Conservation (phyloP, 2,888 invertebrate genomes). For the Endotricha flammealis region DNA sequence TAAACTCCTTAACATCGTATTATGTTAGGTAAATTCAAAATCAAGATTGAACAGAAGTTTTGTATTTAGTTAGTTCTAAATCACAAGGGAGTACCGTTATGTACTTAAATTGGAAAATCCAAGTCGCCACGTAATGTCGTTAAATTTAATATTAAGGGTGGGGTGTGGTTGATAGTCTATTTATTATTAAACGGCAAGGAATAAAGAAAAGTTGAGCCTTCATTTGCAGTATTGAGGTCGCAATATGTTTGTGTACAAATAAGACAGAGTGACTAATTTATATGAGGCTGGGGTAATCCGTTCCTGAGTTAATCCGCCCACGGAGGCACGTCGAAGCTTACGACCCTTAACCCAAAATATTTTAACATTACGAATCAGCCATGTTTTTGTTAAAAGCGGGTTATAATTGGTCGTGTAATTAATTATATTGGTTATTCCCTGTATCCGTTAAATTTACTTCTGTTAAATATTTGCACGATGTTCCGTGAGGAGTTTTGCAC, state of each 20-base stretch:
- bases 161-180: neutral
- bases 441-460: neutral
- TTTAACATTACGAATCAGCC: neutral
- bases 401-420: neutral
- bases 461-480: neutral
- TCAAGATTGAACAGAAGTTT: no score
- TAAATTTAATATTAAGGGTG: neutral
- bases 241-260: slow-evolving; percentile 15
- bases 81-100: no score
- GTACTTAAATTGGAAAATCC: no score
- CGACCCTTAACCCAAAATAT: neutral
- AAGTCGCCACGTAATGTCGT: no score
- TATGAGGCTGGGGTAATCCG: slow-evolving; percentile 13
- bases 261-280: slow-evolving; percentile 16
- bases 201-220: slow-evolving; percentile 3
- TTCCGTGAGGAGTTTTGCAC: no score
- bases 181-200: slow-evolving; percentile 4
- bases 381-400: neutral
- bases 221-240: slow-evolving; percentile 3
- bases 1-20: no score
- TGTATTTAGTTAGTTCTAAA: no score
- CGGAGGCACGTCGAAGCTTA: neutral
- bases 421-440: neutral
- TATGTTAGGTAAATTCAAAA: no score
- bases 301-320: neutral